Base-by-base conservation (phyloP, 1,140 invertebrate genomes). In the Babylonia areolata region DNA sequence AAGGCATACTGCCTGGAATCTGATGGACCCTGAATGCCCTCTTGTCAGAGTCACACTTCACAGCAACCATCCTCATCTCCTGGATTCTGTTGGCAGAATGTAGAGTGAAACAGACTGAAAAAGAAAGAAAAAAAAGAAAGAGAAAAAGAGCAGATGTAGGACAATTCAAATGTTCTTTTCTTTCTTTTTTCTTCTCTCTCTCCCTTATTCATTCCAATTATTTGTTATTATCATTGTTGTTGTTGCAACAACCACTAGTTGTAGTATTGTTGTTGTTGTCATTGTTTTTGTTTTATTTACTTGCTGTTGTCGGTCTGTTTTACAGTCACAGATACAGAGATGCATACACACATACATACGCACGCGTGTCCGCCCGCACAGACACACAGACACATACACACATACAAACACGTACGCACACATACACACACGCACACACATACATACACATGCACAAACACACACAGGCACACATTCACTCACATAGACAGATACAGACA, bases 351-450 rank as follows among this genome's bases (percentile, higher is more conserved):
- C 58, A 23, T 20, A 23, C 58, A 23, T 20, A 23, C 58, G 28
- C 58, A 23, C 58, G 23, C 58, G 23, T 20, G 23, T 20, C 9
- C 58, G 23, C 58, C 9, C 28, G 23, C 58, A 64, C 58, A 64
- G 5, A 64, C 28, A 64, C 28, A n/a, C 20, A 64, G 15, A n/a
- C 28, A 28, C 17, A 64, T 6, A 28, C 17, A 64, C 17, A 64
- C 20, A 11, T 23, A 64, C 58, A 3, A 12, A 64, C 58, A 23
- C 73, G 33, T 20, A 28, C 35, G 28, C 39, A 31, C 73, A 17
- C 73, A 77, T n/a, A 77, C 31, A 77, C 73, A 40, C 73, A 77
- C n/a, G 33, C 73, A 11, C 58, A 64, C 58, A 64, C 58, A 40
- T 31, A 77, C 31, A 12, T 28, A 77, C 73, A 40, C 73, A 77